These are phyloP conservation scores for Euzetes globulus DNA, from an alignment of 2,888 invertebrate species.

Conservation along the genomic window DNA sequence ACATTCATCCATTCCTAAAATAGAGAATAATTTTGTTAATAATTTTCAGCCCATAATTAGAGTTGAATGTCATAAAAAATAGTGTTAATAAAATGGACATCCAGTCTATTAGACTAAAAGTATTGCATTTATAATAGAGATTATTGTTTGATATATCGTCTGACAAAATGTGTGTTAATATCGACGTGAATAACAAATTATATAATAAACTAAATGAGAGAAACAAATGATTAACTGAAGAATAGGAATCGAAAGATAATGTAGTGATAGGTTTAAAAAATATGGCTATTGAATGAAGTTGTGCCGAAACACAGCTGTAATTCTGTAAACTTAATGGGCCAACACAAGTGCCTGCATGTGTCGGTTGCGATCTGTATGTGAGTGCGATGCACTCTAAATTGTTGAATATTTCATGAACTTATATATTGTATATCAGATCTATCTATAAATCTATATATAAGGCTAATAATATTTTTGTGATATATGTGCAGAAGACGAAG, in stretches of 20 bases:
- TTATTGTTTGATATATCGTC: neutral
- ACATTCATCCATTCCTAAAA: no score
- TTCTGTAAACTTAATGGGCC: neutral
- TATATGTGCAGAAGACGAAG: neutral
- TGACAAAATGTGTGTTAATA: conserved; percentile 11
- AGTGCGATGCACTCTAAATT: conserved; percentile 27
- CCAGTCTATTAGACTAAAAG: neutral
- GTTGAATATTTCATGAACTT: conserved; percentile 26
- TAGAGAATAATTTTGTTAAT: neutral
- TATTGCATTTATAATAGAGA: neutral
- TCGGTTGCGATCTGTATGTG: neutral
- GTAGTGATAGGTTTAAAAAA: conserved; percentile 1
- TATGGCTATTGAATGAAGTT: neutral
- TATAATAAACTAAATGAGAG: conserved; percentile 22
- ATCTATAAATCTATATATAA: neutral
- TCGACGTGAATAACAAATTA: conserved; percentile 26
- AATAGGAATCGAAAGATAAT: conserved; percentile 18
- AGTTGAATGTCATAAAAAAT: conserved; percentile 16
- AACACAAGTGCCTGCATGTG: neutral
- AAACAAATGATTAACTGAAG: conserved; percentile 5
- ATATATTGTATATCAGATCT: neutral
- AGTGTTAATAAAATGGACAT: neutral
- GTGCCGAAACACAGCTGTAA: conserved; percentile 22
- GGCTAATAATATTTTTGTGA: neutral
- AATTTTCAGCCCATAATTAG: conserved; percentile 9